Conservation (phyloP, 2,888 invertebrate species). For the Macaria liturata region DNA sequence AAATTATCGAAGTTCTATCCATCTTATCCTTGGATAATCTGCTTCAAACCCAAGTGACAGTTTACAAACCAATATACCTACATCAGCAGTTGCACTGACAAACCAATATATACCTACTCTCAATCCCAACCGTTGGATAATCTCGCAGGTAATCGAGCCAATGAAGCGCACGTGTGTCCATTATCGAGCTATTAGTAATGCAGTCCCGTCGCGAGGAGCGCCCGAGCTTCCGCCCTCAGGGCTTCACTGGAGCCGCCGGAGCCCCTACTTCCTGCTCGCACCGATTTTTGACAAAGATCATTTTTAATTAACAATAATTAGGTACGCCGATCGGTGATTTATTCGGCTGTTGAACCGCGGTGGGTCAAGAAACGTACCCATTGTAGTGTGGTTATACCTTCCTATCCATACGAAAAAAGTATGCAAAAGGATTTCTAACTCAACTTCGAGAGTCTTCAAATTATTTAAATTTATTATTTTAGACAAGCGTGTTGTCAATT, state of each 20-base stretch:
- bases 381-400: too few species aligned
- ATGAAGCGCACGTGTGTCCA: slow-evolving; percentile 65
- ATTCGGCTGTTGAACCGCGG: slow-evolving; percentile 47
- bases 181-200: slow-evolving; percentile 77
- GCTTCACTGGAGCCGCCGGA: slow-evolving; percentile 71
- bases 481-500: too few species aligned
- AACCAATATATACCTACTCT: too few species aligned
- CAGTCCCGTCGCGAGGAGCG: slow-evolving; percentile 62
- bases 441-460: too few species aligned
- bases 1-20: too few species aligned
- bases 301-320: slow-evolving; percentile 55
- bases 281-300: slow-evolving; percentile 72
- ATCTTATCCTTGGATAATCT: too few species aligned
- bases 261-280: slow-evolving; percentile 73
- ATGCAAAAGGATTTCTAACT: too few species aligned
- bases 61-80: slow-evolving; percentile 2
- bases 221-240: slow-evolving; percentile 67
- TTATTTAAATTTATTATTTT: too few species aligned
- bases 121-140: slow-evolving; percentile 14
- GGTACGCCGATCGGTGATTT: slow-evolving; percentile 45
- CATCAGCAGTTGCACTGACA: too few species aligned
- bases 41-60: too few species aligned
- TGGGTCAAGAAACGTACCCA: neutral
- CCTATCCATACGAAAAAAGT: too few species aligned
- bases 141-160: slow-evolving; percentile 54